Evolutionary conservation across 2,888 invertebrate genomes (phyloP), one percentile per base, ranked within the genome.

Genomic region (Homarus gammarus): DNA sequence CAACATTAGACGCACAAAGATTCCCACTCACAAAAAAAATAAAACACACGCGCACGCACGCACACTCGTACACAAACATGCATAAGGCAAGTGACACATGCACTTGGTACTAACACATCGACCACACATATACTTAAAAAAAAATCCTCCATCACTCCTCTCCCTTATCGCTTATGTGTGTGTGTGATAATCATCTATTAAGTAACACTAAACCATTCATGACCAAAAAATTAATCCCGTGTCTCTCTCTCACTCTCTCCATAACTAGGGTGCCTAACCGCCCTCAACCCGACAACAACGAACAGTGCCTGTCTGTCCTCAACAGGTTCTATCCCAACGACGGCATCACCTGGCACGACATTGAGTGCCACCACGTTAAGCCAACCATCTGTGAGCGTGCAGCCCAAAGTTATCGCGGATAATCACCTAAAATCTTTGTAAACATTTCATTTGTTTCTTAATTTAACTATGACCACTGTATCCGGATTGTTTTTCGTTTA

Each of bases 271-370:
- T 6, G 0, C 31, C 38, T 22, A 44, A 44, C 44, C 18, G 18
- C 0, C 87, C 84, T 0, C 90, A 90, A 33, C 90, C 90, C 0
- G 90, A 90, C 90, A 49, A 73, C 68, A 61, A 72, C 31, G 90
- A 90, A 31, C 27, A 73, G 49, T 90, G 90, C 73, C 79, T 90
- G 44, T 70, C 87, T 8, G 40, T 90, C 31, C 78, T 90, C 36
- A 90, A 88, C 84, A 36, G 88, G 44, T 70, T 90, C 87, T 90
- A 90, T 51, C 56, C 56, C 15, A 18, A 49, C 5, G 90, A 90
- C 33, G 51, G 77, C 61, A 84, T 83, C 27, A 84, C 73, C 3
- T 90, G 84, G 84, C 90, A 90, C 81, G 90, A 90, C 40, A 72
- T 90, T 22, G 83, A 56, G 27, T 90, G 90, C 73, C 64, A 82